Evolutionary conservation across 1,140 invertebrate genomes (phyloP).

Genomic region (Sitodiplosis mosellana): DNA sequence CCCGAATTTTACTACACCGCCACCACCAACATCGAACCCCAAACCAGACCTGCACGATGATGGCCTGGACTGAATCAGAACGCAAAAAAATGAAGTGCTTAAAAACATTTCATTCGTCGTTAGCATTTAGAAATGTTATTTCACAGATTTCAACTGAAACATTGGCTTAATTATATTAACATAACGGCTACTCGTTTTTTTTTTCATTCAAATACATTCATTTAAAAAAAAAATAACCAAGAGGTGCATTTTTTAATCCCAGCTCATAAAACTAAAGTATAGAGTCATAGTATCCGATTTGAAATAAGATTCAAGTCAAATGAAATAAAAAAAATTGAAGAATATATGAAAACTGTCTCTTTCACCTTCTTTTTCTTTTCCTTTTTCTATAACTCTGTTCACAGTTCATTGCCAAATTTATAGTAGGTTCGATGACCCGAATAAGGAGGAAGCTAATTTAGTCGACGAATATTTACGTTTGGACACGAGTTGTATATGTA

Average conservation of each 20-base stretch:
- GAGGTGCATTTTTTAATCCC: background rate
- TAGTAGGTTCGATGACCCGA: too few relatives aligned
- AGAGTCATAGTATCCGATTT: background rate
- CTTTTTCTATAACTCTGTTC: background rate
- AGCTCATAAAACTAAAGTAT: background rate
- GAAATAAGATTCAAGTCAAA: background rate
- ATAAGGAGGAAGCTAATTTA: too few relatives aligned
- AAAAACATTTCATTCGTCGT: background rate
- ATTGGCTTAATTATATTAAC: too few relatives aligned
- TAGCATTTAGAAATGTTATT: background rate
- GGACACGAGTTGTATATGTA: too few relatives aligned
- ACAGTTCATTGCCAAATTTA: too few relatives aligned
- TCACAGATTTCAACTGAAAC: too few relatives aligned
- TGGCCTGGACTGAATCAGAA: slow-evolving; percentile 26
- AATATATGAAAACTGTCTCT: background rate
- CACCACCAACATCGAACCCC: slow-evolving; percentile 5
- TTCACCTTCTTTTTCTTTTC: background rate
- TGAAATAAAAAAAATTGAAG: background rate
- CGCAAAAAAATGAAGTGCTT: slow-evolving; percentile 3
- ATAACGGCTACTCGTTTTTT: too few relatives aligned
- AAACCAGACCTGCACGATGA: slow-evolving; percentile 28
- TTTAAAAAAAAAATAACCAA: background rate
- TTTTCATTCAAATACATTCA: too few relatives aligned
- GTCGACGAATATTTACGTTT: too few relatives aligned
- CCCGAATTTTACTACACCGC: background rate